Evolutionary conservation across 2,888 invertebrate genomes (phyloP).

Genomic region (Pyrgus malvae): DNA sequence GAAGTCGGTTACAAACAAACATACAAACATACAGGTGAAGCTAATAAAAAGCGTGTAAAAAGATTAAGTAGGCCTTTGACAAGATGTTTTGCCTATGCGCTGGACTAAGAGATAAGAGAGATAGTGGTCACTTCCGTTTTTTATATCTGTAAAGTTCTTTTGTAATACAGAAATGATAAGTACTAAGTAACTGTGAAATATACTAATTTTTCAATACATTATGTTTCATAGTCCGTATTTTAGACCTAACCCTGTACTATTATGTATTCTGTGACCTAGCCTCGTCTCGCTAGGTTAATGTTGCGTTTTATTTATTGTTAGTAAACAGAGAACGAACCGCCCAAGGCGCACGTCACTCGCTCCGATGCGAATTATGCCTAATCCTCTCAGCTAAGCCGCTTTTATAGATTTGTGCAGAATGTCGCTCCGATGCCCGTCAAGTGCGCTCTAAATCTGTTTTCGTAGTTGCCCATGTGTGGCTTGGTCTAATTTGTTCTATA

Average conservation of each 20-base stretch:
- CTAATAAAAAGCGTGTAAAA: no score
- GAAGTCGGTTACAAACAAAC: no score
- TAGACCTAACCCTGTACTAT: constrained; percentile 34
- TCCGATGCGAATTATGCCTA: constrained; percentile 72
- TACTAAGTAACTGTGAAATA: no score
- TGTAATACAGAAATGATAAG: no score
- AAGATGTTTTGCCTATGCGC: no score
- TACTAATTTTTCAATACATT: no score
- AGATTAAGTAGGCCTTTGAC: no score
- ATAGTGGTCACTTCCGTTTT: no score
- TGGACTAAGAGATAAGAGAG: no score
- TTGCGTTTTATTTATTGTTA: constrained; percentile 45
- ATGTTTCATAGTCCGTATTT: constrained; percentile 24
- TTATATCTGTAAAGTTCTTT: no score
- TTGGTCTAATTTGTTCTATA: constrained; percentile 16
- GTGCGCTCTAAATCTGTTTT: constrained; percentile 68
- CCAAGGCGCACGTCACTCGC: constrained; percentile 73
- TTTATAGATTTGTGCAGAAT: constrained; percentile 73
- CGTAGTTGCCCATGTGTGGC: constrained; percentile 34
- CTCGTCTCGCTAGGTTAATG: constrained; percentile 38
- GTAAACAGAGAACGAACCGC: constrained; percentile 46
- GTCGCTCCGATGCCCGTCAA: constrained; percentile 68
- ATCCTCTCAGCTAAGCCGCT: constrained; percentile 76
- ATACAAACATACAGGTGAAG: no score
- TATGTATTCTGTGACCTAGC: no score